A percentile compares a stretch with the other conserved stretches of the same genome.
These are phyloP conservation scores for Drosophila orosa DNA, from an alignment of 1,140 invertebrate genomes.

Conservation along the genomic window DNA sequence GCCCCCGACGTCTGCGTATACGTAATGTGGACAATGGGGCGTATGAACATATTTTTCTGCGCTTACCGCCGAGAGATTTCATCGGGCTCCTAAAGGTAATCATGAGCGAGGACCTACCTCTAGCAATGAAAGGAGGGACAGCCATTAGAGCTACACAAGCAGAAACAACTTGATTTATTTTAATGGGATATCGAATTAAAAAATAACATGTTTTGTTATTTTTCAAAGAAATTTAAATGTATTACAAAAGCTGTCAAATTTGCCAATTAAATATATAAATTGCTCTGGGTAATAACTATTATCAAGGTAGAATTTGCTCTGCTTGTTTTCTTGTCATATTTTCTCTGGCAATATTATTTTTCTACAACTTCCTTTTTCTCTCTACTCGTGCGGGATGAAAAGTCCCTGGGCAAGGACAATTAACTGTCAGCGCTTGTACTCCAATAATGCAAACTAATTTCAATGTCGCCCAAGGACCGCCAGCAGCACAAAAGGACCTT, in stretches of 20 bases:
- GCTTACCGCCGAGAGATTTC: slow-evolving; percentile 15
- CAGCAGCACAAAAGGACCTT: slow-evolving; percentile 22
- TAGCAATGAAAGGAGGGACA: not conserved
- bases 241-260: not conserved
- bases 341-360: not conserved
- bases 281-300: too few relatives aligned
- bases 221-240: not conserved
- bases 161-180: not conserved
- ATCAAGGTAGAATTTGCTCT: not conserved
- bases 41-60: slow-evolving; percentile 46
- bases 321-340: not conserved
- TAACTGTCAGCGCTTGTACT: slow-evolving; percentile 36
- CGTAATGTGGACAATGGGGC: slow-evolving; percentile 60
- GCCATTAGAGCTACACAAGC: not conserved
- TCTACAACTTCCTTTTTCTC: not conserved
- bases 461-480: slow-evolving; percentile 29
- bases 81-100: slow-evolving; percentile 16
- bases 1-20: slow-evolving; percentile 36
- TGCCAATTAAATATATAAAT: not conserved
- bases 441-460: slow-evolving; percentile 61
- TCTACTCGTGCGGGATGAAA: not conserved
- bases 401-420: slow-evolving; percentile 27
- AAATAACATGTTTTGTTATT: not conserved
- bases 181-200: not conserved
- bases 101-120: slow-evolving; percentile 5